These are phyloP conservation scores for Lapara coniferarum DNA, from an alignment of 2,888 invertebrate genomes.

Conservation along the genomic window DNA sequence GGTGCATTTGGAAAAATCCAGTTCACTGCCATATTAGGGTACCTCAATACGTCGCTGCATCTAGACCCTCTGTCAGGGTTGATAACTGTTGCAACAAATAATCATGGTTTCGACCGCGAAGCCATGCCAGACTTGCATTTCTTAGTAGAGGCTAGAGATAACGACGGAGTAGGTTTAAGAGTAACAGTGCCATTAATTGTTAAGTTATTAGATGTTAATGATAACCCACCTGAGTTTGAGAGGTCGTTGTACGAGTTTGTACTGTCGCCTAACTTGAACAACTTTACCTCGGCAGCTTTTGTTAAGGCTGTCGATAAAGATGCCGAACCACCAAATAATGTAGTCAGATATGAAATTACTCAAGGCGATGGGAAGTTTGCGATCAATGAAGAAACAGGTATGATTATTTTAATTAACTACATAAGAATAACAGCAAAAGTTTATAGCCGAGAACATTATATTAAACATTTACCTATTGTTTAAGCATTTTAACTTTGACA, in stretches of 20 bases:
- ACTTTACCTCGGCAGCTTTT: constrained; percentile 90
- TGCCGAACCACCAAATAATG: constrained; percentile 92
- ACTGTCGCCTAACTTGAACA: constrained; percentile 87
- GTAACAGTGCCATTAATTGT: constrained; percentile 89
- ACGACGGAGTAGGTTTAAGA: constrained; percentile 90
- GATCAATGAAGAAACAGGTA: constrained; percentile 89
- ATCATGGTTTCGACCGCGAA: constrained; percentile 92
- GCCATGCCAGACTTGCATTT: constrained; percentile 89
- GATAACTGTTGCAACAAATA: constrained; percentile 90
- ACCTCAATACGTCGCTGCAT: constrained; percentile 89
- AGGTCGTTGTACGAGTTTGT: constrained; percentile 91
- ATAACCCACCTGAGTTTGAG: constrained; percentile 93
- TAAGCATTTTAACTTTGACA: too few species aligned
- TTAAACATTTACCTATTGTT: too few species aligned
- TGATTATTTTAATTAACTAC: not conserved
- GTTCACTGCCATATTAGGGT: constrained; percentile 90
- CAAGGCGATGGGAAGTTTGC: constrained; percentile 90
- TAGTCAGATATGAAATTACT: constrained; percentile 92
- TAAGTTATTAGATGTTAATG: constrained; percentile 91
- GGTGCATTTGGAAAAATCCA: constrained; percentile 90
- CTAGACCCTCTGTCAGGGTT: constrained; percentile 91
- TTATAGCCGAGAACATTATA: too few species aligned
- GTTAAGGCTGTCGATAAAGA: constrained; percentile 93
- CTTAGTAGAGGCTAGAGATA: constrained; percentile 94
- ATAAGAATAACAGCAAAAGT: too few species aligned